A percentile compares a stretch with the other conserved stretches of the same genome.
phyloP scores from a whole-genome alignment of 2,113 vertebrate genomes.

The Daboia siamensis region DNA sequence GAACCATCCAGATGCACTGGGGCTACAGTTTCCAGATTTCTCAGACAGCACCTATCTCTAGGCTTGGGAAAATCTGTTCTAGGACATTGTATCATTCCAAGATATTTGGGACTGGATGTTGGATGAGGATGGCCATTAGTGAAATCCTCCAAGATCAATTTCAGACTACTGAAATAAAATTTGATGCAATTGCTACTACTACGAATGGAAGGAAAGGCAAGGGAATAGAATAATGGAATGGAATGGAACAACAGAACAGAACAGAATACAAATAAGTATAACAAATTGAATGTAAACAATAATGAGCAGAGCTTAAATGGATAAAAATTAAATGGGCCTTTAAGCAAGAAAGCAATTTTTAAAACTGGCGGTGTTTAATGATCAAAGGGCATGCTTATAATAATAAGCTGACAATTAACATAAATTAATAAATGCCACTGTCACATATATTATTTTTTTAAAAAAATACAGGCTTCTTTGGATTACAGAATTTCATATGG shows the following conservation, averaged over 20 bases:
- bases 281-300: background rate
- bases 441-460: background rate
- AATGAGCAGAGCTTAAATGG: background rate
- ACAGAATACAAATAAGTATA: background rate
- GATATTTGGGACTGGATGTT: background rate
- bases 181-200: background rate
- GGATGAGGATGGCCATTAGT: background rate
- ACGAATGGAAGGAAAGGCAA: too few species aligned
- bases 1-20: background rate
- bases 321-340: background rate
- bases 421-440: background rate
- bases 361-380: background rate
- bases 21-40: background rate
- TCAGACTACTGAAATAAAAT: background rate
- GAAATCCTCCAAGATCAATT: background rate
- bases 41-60: background rate
- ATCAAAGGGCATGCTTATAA: background rate
- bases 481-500: background rate
- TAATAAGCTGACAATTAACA: background rate
- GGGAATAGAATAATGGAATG: too few species aligned
- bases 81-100: background rate
- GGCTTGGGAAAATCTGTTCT: background rate
- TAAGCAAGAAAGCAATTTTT: background rate
- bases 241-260: background rate
- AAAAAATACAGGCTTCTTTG: background rate